Evolutionary conservation across 2,888 invertebrate genomes (phyloP), one percentile per base, ranked within the genome.

Genomic region (Lithosia quadra): DNA sequence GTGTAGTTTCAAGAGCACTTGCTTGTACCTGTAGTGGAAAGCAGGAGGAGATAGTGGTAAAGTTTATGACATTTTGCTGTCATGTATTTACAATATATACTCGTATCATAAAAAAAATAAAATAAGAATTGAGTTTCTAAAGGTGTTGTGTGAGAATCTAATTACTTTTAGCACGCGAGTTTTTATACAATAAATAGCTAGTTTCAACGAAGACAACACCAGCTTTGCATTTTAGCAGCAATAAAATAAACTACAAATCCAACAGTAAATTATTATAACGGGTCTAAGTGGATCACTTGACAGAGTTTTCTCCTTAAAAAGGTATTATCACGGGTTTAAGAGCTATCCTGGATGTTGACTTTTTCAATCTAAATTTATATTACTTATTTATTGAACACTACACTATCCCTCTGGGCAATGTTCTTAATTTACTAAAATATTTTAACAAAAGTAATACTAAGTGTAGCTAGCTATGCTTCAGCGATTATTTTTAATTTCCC

Each of bases 401-500:
- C 8, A 13, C 43, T 18, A 3, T 33, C 49, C 49, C n/a, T 18
- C 24, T n/a, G 21, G 33, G 15, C 62, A 28, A 21, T 63, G 34
- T 10, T 55, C 55, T 63, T 55, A 34, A 55, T 63, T 63, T 55
- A 33, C 55, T 63, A 36, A 49, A 63, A 63, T 63, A 53, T 53
- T 63, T 63, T 34, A 63, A 18, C 57, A 39, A 65, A 74, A 65
- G 64, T 58, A 21, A 65, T 65, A 70, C 34, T 68, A 65, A 68
- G 61, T 69, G 63, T 72, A 73, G 70, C 80, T 69, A 73, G 73
- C 73, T 69, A 66, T 73, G 65, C 69, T 71, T 60, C 53, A 72
- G 59, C 67, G 80, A 78, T 80, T 73, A 78, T 80, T 75, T 80
- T 79, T 78, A 79, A 79, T 79, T 79, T 80, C 80, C 80, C 79